Evolutionary conservation across 1,140 invertebrate species (phyloP).

Genomic region (Lerema accius): DNA sequence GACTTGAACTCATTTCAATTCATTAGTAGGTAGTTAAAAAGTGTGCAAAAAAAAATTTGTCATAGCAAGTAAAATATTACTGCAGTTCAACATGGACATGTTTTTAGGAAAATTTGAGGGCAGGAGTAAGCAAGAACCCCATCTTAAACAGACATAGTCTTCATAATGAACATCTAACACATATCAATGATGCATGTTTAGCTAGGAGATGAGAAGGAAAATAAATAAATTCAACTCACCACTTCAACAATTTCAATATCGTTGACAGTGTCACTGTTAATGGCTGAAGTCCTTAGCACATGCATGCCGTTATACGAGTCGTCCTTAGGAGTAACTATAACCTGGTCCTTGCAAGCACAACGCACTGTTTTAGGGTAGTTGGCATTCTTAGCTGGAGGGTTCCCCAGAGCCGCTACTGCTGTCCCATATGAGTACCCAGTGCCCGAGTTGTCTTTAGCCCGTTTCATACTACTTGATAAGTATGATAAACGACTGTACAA

Average conservation of each 20-base stretch:
- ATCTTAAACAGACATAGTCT: background rate
- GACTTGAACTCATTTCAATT: no score
- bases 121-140: no score
- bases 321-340: constrained; percentile 51
- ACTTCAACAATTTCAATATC: constrained; percentile 49
- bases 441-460: constrained; percentile 72
- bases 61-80: no score
- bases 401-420: constrained; percentile 53
- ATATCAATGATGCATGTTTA: background rate
- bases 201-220: background rate
- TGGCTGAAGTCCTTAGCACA: constrained; percentile 66
- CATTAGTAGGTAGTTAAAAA: background rate
- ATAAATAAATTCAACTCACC: constrained; percentile 49
- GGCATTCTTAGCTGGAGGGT: constrained; percentile 41
- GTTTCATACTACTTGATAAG: constrained; percentile 63
- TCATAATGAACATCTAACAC: background rate
- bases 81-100: no score
- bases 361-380: constrained; percentile 43
- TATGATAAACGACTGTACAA: constrained; percentile 60
- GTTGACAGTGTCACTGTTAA: constrained; percentile 62
- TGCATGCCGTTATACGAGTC: constrained; percentile 57
- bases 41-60: background rate
- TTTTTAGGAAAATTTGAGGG: no score
- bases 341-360: constrained; percentile 62
- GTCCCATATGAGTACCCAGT: constrained; percentile 72